Evolutionary conservation across 2,113 vertebrate species (phyloP), one percentile per base, ranked within the genome.

Genomic region (Pipa parva): DNA sequence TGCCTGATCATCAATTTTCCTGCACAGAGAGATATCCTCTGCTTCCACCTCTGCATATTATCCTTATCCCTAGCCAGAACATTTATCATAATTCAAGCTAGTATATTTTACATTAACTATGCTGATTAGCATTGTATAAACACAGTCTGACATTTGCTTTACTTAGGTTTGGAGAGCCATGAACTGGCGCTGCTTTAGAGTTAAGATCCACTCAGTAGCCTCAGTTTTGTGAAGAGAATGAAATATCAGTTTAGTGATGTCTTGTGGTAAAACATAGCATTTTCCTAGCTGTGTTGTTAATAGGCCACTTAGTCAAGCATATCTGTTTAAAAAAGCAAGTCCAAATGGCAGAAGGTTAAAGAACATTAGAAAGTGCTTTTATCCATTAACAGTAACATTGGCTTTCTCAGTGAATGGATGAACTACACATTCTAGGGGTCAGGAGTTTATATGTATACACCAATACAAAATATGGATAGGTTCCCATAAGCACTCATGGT

Each of bases 31-130:
- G 80, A 87, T 81, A 87, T 81, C 78, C 69, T 59, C 67, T 77
- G 81, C 79, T 81, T 79, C 71, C 78, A 76, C 79, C 80, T 84
- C 62, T 79, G 81, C 80, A 80, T 82, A 81, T 86, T 90, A 87
- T 88, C 87, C 84, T 82, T 83, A 80, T 85, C 76, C 72, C 1
- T 31, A 81, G 83, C 82, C 87, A 86, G 82, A 76, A 83, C 81
- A 88, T 90, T 87, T 87, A 90, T 91, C 89, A 87, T 88, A 85
- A 90, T 89, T 90, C 89, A 85, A 90, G 85, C 84, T 84, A 76
- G 80, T 82, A 73, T 84, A 88, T 89, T 88, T 85, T 85, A 86
- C 86, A 89, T 89, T 89, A 84, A 82, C 83, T 84, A 84, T 78
- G 83, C 89, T 88, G 87, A 91, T 91, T 89, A 87, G 80, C 72